Evolutionary conservation across 2,888 invertebrate genomes (phyloP), one percentile per base, ranked within the genome.

Genomic region (Callyntrura sp.): DNA sequence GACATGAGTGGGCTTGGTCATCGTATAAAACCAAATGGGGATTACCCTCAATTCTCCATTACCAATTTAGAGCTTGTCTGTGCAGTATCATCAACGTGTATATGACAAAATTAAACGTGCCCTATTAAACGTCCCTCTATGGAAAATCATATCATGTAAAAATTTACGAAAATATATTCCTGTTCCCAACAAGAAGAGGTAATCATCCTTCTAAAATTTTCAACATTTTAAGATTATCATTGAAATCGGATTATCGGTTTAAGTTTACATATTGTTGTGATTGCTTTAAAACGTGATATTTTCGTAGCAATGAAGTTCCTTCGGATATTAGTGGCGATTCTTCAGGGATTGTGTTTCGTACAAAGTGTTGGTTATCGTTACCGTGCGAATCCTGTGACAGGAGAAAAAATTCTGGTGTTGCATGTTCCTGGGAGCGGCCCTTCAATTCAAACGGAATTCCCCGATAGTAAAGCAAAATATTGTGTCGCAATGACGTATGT

Each of bases 401-500:
- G 90, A 57, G 88, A 90, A 11, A 90, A 91, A 73, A 43, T 81
- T 0, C 70, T 91, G 11, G 90, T 88, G 70, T 55, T 91, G 45
- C 91, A 91, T 82, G 85, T 90, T 55, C 91, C 91, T 23, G 91
- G 90, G 23, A 81, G 51, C 35, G 85, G 78, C 6, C 91, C 91
- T 4, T 85, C 43, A 20, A 55, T 91, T n/a, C 88, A 87, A 60
- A 91, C 88, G n/a, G 91, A 91, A 23, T 91, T 91, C 62, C 73
- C 68, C 20, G 87, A 90, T 25, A 91, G 91, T 91, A 90, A 89
- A 51, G 3, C 4, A 6, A 20, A 2, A 9, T 14, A n/a, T 68
- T n/a, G n/a, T n/a, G n/a, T n/a, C n/a, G n/a, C n/a, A n/a, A n/a
- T n/a, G n/a, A n/a, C n/a, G n/a, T n/a, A n/a, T n/a, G n/a, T n/a